Conservation (phyloP, 2,113 vertebrate species). For the Drymodes brunneopygia region DNA sequence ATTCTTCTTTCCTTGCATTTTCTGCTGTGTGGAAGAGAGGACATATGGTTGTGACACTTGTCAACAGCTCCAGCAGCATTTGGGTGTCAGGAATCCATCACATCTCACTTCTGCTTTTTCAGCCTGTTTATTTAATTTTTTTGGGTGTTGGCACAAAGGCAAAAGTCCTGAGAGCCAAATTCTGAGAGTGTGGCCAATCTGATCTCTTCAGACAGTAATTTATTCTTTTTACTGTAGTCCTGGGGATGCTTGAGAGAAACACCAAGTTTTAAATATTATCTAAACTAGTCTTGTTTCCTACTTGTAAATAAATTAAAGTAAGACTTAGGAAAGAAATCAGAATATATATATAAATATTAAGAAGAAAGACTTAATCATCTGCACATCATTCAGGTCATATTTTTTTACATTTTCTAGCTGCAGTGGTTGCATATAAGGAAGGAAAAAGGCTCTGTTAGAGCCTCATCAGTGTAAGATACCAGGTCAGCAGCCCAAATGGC, state of each 20-base stretch:
- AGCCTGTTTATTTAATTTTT: neutral
- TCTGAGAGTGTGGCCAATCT: neutral
- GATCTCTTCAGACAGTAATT: neutral
- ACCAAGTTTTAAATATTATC: neutral
- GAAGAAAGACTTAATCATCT: neutral
- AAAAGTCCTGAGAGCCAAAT: neutral
- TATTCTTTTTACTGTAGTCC: neutral
- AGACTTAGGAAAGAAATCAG: neutral
- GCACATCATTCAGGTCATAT: neutral
- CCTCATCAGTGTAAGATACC: neutral
- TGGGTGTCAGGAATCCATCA: neutral
- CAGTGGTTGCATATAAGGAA: neutral
- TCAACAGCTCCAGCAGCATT: neutral
- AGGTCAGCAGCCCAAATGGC: neutral
- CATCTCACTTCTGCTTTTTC: neutral
- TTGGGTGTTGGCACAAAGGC: neutral
- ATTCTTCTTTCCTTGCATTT: neutral
- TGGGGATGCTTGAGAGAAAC: neutral
- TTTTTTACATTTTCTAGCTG: neutral
- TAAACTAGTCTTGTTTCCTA: neutral
- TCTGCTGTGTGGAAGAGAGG: neutral
- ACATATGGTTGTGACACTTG: neutral
- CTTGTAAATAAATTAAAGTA: slow-evolving; percentile 9
- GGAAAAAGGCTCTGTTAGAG: neutral
- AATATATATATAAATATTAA: neutral